Base-by-base conservation (phyloP, 2,113 vertebrate species). In the Nanorana parkeri region DNA sequence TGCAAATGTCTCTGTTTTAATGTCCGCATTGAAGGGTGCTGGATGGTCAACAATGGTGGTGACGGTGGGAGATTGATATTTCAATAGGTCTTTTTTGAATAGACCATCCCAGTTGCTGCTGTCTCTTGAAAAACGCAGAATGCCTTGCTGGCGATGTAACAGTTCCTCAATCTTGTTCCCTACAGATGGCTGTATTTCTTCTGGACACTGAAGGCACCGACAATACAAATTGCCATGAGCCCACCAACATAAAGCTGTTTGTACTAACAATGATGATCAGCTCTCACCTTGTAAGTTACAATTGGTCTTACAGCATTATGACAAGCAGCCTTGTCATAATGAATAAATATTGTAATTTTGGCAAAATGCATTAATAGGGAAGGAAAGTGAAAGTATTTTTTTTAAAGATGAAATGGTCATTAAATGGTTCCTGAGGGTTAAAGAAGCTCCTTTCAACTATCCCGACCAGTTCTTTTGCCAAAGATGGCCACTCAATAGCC, bases 141-240 rank as follows among this genome's bases (percentile, higher is more conserved):
- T 19, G 55, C n/a, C 17, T 58, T 19, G 55, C 55, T 8, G 8
- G 5, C 11, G n/a, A 58, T 20, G 17, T 58, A 4, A 5, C n/a
- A 58, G n/a, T 20, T 72, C 24, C 7, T 61, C 17, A 20, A 52
- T 17, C 28, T 19, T 23, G 21, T 24, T 56, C 17, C 52, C 26
- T 73, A 24, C 52, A 73, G 69, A 10, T 73, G 3, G 69, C 69
- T 20, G 51, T 73, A 29, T 73, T 73, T 73, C 23, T 73, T 19
- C 4, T 73, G 69, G 69, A 56, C 19, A 55, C 52, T 1, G 69
- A 73, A 56, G 69, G 69, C 5, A 24, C 26, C 5, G 51, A 54
- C 52, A 51, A 56, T 56, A 56, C 26, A 6, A 17, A 10, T 13
- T 26, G 19, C 20, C n/a, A 73, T 13, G 54, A 24, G 29, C 56